A percentile compares a stretch with the other conserved stretches of the same genome.
Conservation (phyloP, 2,113 vertebrate genomes). For the Pavo muticus region DNA sequence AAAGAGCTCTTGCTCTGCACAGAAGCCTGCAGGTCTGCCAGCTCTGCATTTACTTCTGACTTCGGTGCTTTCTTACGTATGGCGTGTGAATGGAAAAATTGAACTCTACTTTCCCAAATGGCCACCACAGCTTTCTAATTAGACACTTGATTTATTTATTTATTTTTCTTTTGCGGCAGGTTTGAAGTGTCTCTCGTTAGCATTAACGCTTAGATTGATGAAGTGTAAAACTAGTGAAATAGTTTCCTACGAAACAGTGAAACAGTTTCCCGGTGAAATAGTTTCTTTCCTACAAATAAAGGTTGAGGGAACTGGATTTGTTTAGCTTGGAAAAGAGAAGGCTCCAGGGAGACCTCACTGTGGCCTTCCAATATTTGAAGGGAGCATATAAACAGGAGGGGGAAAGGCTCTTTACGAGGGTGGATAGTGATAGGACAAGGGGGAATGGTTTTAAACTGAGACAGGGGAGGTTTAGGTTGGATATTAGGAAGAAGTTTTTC, state of each 20-base stretch:
- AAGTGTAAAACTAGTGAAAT: constrained; percentile 59
- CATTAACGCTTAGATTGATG: constrained; percentile 57
- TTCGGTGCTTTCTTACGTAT: neutral
- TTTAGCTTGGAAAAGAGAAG: too few species aligned
- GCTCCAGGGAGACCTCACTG: too few species aligned
- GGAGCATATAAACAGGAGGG: too few species aligned
- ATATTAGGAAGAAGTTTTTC: too few species aligned
- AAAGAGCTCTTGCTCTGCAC: neutral
- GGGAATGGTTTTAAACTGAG: too few species aligned
- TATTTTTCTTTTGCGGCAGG: constrained; percentile 6
- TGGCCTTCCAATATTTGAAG: too few species aligned
- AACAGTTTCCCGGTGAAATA: neutral
- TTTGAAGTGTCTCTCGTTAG: constrained; percentile 34
- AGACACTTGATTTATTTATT: neutral
- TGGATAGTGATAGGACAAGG: too few species aligned
- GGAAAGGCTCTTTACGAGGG: too few species aligned
- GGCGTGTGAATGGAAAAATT: neutral
- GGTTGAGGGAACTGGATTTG: too few species aligned
- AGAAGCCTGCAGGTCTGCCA: neutral
- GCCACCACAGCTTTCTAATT: constrained; percentile 37
- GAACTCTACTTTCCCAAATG: neutral
- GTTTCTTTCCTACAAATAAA: too few species aligned
- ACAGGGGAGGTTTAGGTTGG: too few species aligned
- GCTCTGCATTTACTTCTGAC: neutral
- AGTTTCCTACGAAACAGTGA: neutral